Conservation (phyloP, 1,140 invertebrate genomes). For the Aphis gossypii region DNA sequence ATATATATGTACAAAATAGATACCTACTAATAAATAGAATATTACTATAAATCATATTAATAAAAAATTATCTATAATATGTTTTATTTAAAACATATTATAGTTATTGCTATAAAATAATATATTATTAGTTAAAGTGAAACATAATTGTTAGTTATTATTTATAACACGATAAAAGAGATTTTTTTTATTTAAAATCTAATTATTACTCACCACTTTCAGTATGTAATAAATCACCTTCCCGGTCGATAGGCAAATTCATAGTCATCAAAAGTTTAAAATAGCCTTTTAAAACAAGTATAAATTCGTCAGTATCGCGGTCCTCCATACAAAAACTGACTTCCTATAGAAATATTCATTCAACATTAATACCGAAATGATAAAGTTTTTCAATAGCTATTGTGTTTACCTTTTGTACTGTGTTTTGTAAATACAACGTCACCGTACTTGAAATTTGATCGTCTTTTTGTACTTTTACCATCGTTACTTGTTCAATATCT, state of each 20-base stretch:
- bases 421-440: slow-evolving; percentile 68
- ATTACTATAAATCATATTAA: no score
- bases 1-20: no score
- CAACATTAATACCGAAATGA: background rate
- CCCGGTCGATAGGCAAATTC: slow-evolving; percentile 70
- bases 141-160: no score
- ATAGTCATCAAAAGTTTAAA: slow-evolving; percentile 72
- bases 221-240: slow-evolving; percentile 70
- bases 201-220: slow-evolving; percentile 65
- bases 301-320: slow-evolving; percentile 83
- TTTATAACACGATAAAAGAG: no score
- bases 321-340: slow-evolving; percentile 81
- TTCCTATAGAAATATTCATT: slow-evolving; percentile 66
- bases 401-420: slow-evolving; percentile 61
- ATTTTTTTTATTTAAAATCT: no score
- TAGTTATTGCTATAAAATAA: no score
- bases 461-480: slow-evolving; percentile 75
- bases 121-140: no score
- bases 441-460: slow-evolving; percentile 77
- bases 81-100: no score
- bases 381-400: slow-evolving; percentile 21
- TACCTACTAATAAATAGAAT: no score
- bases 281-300: slow-evolving; percentile 81
- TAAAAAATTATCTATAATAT: no score
- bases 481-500: slow-evolving; percentile 79